Evolutionary conservation across 2,888 invertebrate species (phyloP).

Genomic region (Ennomos fuscantarius): DNA sequence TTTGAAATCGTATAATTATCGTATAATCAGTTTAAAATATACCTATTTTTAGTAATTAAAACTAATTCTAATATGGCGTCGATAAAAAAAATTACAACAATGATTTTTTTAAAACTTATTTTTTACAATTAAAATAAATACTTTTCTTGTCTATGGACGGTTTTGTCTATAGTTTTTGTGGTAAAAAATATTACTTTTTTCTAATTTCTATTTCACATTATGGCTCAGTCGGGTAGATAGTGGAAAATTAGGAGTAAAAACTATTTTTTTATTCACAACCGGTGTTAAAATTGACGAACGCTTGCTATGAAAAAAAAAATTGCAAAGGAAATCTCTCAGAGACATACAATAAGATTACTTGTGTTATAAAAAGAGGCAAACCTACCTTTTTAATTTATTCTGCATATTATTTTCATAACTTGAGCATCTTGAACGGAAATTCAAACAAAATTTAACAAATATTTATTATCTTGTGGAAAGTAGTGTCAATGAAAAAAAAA

Average conservation of each 20-base stretch:
- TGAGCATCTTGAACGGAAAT: too few species aligned
- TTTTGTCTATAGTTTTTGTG: conserved; percentile 65
- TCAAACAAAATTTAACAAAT: too few species aligned
- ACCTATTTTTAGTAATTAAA: conserved; percentile 25
- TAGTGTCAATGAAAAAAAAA: too few species aligned
- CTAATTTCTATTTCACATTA: conserved; percentile 64
- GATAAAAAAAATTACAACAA: conserved; percentile 59
- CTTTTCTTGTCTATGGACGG: conserved; percentile 79
- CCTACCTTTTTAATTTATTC: conserved; percentile 3
- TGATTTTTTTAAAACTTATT: conserved; percentile 62
- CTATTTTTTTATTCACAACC: conserved; percentile 51
- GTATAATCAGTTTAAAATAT: conserved; percentile 61
- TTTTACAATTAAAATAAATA: conserved; percentile 72
- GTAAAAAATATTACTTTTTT: conserved; percentile 76
- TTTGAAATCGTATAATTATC: conserved; percentile 71
- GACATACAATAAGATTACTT: conserved; percentile 29
- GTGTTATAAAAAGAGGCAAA: conserved; percentile 25
- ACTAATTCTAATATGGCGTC: conserved; percentile 77
- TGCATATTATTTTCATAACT: background rate
- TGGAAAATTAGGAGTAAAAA: conserved; percentile 30
- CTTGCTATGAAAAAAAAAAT: conserved; percentile 29
- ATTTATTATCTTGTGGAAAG: too few species aligned
- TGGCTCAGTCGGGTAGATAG: conserved; percentile 40
- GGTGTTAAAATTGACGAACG: conserved; percentile 55
- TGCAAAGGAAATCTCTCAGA: conserved; percentile 45